Percentiles rank a stretch among this genome's conserved stretches.
Conservation (phyloP, 2,888 invertebrate genomes). For the Catocala sponsa region DNA sequence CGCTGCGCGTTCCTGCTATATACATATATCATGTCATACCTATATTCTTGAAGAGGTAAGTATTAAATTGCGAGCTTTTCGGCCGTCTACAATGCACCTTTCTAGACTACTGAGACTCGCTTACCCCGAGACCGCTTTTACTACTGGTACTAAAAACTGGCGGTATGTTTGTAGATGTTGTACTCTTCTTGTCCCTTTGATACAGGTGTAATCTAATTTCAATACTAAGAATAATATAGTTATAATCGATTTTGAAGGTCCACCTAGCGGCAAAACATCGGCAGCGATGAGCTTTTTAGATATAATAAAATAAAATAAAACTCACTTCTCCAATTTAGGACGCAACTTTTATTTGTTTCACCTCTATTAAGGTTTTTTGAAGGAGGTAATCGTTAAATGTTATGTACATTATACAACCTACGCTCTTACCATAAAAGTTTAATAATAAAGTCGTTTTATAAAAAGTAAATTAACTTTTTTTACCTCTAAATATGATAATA, state of each 20-base stretch:
- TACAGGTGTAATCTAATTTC: neutral
- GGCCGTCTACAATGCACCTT: too few relatives aligned
- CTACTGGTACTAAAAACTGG: too few relatives aligned
- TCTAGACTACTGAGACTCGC: too few relatives aligned
- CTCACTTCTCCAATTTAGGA: constrained; percentile 20
- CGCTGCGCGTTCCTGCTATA: too few relatives aligned
- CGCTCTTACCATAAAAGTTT: constrained; percentile 28
- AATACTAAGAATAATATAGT: neutral
- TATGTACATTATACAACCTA: constrained; percentile 24
- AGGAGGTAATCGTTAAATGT: constrained; percentile 25
- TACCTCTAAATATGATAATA: neutral
- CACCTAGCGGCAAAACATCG: neutral
- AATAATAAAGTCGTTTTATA: constrained; percentile 22
- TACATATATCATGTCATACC: too few relatives aligned
- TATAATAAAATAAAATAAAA: constrained; percentile 13
- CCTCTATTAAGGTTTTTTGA: constrained; percentile 27
- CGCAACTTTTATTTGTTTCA: constrained; percentile 22
- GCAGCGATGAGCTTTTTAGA: constrained; percentile 5
- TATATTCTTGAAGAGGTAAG: too few relatives aligned
- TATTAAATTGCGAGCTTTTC: too few relatives aligned
- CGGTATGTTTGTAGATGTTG: too few relatives aligned
- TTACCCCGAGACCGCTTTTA: too few relatives aligned
- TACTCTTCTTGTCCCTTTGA: neutral
- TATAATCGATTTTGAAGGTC: constrained; percentile 12
- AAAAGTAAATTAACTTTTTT: constrained; percentile 13